Evolutionary conservation across 1,140 invertebrate genomes (phyloP).

Genomic region (Hyphantria cunea): DNA sequence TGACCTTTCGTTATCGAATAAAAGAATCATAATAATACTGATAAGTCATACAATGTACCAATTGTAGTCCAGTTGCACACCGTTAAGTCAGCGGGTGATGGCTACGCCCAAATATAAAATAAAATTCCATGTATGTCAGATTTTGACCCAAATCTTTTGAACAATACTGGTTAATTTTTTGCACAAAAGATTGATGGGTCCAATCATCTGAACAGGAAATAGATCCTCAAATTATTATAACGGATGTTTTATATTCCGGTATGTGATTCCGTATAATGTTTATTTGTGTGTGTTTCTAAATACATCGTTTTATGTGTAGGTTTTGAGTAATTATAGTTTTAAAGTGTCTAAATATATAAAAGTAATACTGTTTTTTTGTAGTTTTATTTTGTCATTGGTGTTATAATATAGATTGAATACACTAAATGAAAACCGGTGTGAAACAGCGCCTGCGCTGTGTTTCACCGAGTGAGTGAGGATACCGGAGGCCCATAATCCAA

Average conservation of each 20-base stretch:
- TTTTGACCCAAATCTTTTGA: slow-evolving; percentile 35
- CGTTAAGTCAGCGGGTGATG: slow-evolving; percentile 29
- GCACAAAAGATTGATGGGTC: background rate
- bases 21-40: slow-evolving; percentile 20
- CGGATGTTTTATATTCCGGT: slow-evolving; percentile 8
- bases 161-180: slow-evolving; percentile 27
- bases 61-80: slow-evolving; percentile 21
- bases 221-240: slow-evolving; percentile 21
- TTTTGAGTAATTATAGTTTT: too few relatives aligned
- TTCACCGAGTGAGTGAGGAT: too few relatives aligned
- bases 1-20: slow-evolving; percentile 23
- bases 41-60: slow-evolving; percentile 17
- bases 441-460: too few relatives aligned
- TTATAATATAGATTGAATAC: too few relatives aligned
- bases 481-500: too few relatives aligned
- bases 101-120: slow-evolving; percentile 32
- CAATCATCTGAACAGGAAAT: slow-evolving; percentile 7
- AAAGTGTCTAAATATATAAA: too few relatives aligned
- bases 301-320: too few relatives aligned
- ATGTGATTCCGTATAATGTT: too few relatives aligned
- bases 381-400: too few relatives aligned
- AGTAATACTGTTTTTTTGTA: too few relatives aligned
- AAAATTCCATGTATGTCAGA: slow-evolving; percentile 12
- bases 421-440: too few relatives aligned
- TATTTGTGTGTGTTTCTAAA: too few relatives aligned